Conservation (phyloP, 2,888 invertebrate species). For the Hydrotaea diabolus region DNA sequence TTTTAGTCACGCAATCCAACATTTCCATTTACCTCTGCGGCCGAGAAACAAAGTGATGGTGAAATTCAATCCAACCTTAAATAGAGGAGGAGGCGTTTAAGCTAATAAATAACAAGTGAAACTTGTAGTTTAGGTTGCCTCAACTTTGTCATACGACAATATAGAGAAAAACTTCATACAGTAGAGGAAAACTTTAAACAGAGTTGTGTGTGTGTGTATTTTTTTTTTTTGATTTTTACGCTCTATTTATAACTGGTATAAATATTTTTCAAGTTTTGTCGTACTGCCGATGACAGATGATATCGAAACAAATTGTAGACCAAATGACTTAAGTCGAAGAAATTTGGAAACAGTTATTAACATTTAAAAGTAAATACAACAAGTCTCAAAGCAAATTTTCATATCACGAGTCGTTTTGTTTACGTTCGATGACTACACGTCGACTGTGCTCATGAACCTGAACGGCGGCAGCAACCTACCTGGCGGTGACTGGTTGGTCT, state of each 20-base stretch:
- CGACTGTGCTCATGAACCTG: conserved; percentile 15
- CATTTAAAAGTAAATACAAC: background rate
- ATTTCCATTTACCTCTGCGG: no score
- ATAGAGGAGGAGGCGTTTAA: background rate
- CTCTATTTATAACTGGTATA: background rate
- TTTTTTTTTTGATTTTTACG: background rate
- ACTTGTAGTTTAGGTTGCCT: no score
- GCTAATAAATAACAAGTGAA: background rate
- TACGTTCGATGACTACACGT: background rate
- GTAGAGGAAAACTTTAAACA: no score
- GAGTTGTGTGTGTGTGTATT: no score
- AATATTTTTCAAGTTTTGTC: conserved; percentile 27
- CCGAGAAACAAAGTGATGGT: background rate
- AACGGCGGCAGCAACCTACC: background rate
- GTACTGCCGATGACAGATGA: background rate
- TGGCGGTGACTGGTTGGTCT: no score
- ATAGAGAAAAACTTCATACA: no score
- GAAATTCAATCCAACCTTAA: conserved; percentile 12
- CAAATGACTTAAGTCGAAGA: background rate
- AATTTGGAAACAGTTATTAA: conserved; percentile 36
- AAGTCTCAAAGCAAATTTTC: background rate
- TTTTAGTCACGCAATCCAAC: no score
- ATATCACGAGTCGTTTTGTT: conserved; percentile 14
- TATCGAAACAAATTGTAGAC: no score
- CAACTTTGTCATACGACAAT: no score